These are phyloP conservation scores for Petromus typicus DNA, from an alignment of 2,113 vertebrate species.

Conservation along the genomic window DNA sequence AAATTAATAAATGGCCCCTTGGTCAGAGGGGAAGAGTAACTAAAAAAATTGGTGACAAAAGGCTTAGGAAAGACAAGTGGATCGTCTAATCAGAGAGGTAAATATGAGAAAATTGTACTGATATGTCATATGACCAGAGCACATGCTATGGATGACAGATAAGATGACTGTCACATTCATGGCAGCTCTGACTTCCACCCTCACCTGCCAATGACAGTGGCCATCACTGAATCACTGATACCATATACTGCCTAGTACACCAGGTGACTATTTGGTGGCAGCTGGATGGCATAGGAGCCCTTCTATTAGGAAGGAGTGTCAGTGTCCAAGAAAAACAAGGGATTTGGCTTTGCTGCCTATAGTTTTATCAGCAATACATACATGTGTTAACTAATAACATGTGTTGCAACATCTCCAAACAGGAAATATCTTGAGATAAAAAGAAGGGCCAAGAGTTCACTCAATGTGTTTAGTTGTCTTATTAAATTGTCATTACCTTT, in stretches of 20 bases:
- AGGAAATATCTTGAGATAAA: background rate
- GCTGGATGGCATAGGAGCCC: too few species aligned
- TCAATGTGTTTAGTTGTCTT: background rate
- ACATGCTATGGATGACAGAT: background rate
- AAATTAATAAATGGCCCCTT: background rate
- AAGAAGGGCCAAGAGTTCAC: background rate
- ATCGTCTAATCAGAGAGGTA: background rate
- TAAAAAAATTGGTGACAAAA: background rate
- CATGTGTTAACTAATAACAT: background rate
- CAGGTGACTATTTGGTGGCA: background rate
- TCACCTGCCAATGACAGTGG: background rate
- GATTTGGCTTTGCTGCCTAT: background rate
- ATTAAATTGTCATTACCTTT: background rate
- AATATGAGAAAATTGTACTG: background rate
- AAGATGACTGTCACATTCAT: rapidly evolving
- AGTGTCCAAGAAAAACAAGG: background rate
- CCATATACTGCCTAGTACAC: background rate
- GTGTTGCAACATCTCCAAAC: background rate
- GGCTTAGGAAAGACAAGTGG: background rate
- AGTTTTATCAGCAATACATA: background rate
- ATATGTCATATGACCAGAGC: background rate
- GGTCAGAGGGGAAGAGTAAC: background rate
- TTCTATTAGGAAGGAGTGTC: background rate
- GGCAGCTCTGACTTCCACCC: background rate
- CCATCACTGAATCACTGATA: background rate